A percentile compares a stretch with the other conserved stretches of the same genome.
Evolutionary conservation across 2,888 invertebrate genomes (phyloP).

Genomic region (Rosalia funebris): DNA sequence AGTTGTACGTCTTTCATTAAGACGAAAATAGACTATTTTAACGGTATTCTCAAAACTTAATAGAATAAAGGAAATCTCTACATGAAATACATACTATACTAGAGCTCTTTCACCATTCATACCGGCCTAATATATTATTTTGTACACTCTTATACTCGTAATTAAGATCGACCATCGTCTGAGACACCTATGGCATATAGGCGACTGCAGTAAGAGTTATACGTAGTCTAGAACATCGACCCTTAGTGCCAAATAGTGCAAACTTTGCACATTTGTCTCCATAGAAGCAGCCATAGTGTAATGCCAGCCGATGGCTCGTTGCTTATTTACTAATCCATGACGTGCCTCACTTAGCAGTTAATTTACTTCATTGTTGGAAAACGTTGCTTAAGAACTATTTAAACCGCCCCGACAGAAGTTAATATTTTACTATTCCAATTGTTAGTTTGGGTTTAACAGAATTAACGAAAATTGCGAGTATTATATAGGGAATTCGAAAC

Average conservation of each 20-base stretch:
- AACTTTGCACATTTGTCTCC: conserved; percentile 22
- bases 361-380: conserved; percentile 18
- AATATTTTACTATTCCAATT: conserved; percentile 4
- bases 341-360: conserved; percentile 20
- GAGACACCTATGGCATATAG: neutral
- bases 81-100: too few species aligned
- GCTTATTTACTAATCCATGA: conserved; percentile 26
- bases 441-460: neutral
- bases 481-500: too few species aligned
- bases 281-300: conserved; percentile 9
- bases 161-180: too few species aligned
- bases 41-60: too few species aligned
- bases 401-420: neutral
- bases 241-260: conserved; percentile 13
- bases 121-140: too few species aligned
- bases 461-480: too few species aligned
- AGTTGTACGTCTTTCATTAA: too few species aligned
- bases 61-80: too few species aligned
- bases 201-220: neutral
- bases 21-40: too few species aligned
- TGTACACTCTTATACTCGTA: too few species aligned
- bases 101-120: too few species aligned
- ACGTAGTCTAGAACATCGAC: conserved; percentile 4
- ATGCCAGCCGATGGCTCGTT: conserved; percentile 22
- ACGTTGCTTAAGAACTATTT: conserved; percentile 9